Percentiles rank a stretch among this genome's conserved stretches.
Conservation (phyloP, 2,113 vertebrate genomes). For the Trematocara marginatum region DNA sequence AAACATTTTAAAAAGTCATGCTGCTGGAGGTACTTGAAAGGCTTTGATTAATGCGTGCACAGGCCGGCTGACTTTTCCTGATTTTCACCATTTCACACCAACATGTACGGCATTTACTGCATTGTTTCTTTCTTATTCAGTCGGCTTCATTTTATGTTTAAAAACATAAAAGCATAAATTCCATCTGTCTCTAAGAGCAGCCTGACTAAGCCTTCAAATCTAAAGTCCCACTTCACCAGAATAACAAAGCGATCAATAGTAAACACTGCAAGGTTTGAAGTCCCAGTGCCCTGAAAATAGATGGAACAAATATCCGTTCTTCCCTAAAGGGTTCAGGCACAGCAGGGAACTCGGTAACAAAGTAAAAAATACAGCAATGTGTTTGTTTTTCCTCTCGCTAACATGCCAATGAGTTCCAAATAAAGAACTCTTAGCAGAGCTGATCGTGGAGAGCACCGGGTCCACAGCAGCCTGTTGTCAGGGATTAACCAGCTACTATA, state of each 20-base stretch:
- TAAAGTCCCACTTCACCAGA: background rate
- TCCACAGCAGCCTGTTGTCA: constrained; percentile 45
- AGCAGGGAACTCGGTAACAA: background rate
- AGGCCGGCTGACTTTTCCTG: background rate
- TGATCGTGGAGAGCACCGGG: constrained; percentile 13
- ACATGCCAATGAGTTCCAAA: background rate
- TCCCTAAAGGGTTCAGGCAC: background rate
- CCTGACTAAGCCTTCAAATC: background rate
- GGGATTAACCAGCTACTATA: constrained; percentile 55
- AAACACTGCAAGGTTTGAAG: background rate
- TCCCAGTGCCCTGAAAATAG: background rate
- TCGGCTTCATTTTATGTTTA: background rate
- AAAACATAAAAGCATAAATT: background rate
- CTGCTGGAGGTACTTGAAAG: background rate
- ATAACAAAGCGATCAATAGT: background rate
- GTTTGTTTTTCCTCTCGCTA: background rate
- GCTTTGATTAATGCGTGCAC: background rate
- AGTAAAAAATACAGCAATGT: background rate
- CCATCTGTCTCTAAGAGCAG: background rate
- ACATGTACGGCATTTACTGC: background rate
- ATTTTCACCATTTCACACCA: background rate
- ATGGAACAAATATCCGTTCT: background rate
- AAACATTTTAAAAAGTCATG: background rate
- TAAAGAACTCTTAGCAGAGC: constrained; percentile 7
- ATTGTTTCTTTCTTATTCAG: background rate